Evolutionary conservation across 2,888 invertebrate genomes (phyloP).

Genomic region (Bellardia pandia): DNA sequence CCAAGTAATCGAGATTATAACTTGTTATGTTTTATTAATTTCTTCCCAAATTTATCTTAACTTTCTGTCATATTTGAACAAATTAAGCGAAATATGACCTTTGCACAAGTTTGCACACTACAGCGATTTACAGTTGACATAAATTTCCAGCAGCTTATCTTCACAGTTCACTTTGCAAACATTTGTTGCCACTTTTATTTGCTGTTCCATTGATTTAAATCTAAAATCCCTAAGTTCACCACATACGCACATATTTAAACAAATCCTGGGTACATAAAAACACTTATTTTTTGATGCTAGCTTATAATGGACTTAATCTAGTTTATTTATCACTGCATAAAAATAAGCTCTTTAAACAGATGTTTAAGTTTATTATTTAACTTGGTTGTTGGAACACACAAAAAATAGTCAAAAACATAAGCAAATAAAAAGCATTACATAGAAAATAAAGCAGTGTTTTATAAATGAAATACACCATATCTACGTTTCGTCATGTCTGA

Average conservation of each 20-base stretch:
- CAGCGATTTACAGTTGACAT: too few species aligned
- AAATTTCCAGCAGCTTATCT: too few species aligned
- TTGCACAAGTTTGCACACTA: too few species aligned
- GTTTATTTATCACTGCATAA: constrained; percentile 28
- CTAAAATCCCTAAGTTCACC: constrained; percentile 5
- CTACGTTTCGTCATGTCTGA: constrained; percentile 63
- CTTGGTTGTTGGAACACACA: background rate
- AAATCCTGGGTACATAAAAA: constrained; percentile 41
- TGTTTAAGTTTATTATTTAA: constrained; percentile 47
- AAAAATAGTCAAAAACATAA: constrained; percentile 19
- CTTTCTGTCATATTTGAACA: too few species aligned
- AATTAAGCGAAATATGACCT: too few species aligned
- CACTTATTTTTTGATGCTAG: constrained; percentile 30
- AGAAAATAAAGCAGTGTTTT: constrained; percentile 20
- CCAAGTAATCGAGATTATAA: too few species aligned
- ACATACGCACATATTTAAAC: constrained; percentile 10
- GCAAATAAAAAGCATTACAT: constrained; percentile 27
- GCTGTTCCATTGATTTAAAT: background rate
- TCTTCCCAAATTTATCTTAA: too few species aligned
- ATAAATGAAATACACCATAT: constrained; percentile 41
- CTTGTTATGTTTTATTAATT: too few species aligned
- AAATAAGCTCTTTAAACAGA: constrained; percentile 55
- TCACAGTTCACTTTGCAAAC: too few species aligned
- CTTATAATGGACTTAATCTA: constrained; percentile 48
- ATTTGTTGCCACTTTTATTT: background rate